Conservation (phyloP, 1,140 invertebrate species). For the Arion vulgaris region DNA sequence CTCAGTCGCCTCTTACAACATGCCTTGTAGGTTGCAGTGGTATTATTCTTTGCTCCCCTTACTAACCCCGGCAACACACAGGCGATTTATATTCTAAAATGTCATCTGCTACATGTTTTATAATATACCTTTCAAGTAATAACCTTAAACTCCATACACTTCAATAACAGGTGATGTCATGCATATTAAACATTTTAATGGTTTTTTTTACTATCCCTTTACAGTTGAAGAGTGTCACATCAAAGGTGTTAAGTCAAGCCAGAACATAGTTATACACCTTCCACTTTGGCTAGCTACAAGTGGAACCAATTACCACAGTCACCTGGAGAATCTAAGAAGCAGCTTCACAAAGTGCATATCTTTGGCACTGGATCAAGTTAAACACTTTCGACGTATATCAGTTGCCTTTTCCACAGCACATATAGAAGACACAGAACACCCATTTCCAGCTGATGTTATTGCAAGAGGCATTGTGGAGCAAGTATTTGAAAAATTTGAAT, state of each 20-base stretch:
- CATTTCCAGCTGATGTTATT: slow-evolving; percentile 8
- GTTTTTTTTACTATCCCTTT: too few species aligned
- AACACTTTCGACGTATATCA: not conserved
- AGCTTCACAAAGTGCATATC: not conserved
- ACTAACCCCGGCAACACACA: too few species aligned
- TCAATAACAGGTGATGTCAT: too few species aligned
- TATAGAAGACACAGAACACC: not conserved
- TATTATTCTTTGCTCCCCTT: too few species aligned
- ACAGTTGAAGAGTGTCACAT: not conserved
- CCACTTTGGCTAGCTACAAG: not conserved
- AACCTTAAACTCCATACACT: too few species aligned
- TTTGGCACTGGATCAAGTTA: not conserved
- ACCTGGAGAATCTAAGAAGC: not conserved
- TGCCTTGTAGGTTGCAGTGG: too few species aligned
- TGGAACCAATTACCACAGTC: not conserved
- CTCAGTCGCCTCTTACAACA: too few species aligned
- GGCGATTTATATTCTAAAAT: too few species aligned
- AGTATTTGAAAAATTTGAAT: not conserved
- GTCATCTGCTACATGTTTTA: too few species aligned
- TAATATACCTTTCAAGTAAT: too few species aligned
- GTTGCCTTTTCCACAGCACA: not conserved
- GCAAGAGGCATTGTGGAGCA: not conserved
- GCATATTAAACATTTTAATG: too few species aligned
- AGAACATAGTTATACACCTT: not conserved
- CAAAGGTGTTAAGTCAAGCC: not conserved